Conservation (phyloP, 2,797 vertebrate species). For the Poecilia picta region DNA sequence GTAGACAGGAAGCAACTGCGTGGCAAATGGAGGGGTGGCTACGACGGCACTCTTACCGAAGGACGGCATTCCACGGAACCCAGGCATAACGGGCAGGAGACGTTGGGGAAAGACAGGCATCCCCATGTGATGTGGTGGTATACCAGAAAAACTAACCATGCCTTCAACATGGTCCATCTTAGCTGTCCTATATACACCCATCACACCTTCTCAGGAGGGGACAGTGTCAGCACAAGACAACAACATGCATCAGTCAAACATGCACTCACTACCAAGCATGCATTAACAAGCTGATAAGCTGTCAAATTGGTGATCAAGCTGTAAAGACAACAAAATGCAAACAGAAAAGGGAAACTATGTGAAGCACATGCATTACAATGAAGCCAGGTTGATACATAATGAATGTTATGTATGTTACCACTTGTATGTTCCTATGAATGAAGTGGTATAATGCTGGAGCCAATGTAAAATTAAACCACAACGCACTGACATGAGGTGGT, state of each 20-base stretch:
- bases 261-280: conserved; percentile 79
- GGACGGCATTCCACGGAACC: conserved; percentile 88
- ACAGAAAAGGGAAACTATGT: conserved; percentile 11
- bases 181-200: conserved; percentile 90
- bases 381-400: conserved; percentile 22
- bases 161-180: conserved; percentile 90
- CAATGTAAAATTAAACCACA: conserved; percentile 7
- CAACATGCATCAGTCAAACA: conserved; percentile 94
- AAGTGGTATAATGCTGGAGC: conserved; percentile 24
- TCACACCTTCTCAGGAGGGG: conserved; percentile 86
- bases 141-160: conserved; percentile 95
- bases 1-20: conserved; percentile 86
- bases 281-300: conserved; percentile 30
- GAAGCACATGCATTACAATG: conserved; percentile 35
- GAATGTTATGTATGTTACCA: conserved; percentile 25
- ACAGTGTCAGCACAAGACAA: conserved; percentile 85
- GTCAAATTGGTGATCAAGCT: conserved; percentile 3
- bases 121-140: conserved; percentile 92
- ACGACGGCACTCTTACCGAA: conserved; percentile 90
- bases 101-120: conserved; percentile 88
- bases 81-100: conserved; percentile 88
- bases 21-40: conserved; percentile 60
- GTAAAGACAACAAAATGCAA: conserved; percentile 29
- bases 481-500: conserved; percentile 19
- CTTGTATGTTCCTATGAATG: conserved; percentile 25